phyloP scores from a whole-genome alignment of 2,797 vertebrate species.

The Sebastes flavidus region DNA sequence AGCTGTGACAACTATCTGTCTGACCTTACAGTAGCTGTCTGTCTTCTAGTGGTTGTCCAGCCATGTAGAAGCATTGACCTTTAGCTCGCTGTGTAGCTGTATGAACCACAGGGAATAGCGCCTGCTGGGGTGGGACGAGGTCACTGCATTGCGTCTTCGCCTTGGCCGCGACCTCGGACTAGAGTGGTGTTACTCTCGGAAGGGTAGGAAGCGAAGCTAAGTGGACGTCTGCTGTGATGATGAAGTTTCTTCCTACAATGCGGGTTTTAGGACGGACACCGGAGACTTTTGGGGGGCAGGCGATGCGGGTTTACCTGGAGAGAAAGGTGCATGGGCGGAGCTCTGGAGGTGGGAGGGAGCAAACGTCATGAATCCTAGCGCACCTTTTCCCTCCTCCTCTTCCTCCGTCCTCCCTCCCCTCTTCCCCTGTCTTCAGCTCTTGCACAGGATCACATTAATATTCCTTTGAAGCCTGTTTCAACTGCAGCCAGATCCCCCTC shows the following conservation, averaged over 20 bases:
- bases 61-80: slow-evolving; percentile 52
- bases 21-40: slow-evolving; percentile 4
- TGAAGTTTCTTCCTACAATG: background rate
- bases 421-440: slow-evolving; percentile 63
- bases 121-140: slow-evolving; percentile 42
- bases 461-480: slow-evolving; percentile 82
- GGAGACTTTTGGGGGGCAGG: background rate
- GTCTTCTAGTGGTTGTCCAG: slow-evolving; percentile 28
- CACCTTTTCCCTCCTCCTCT: slow-evolving; percentile 21
- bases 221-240: background rate
- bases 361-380: slow-evolving; percentile 22
- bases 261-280: background rate
- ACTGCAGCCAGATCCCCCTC: slow-evolving; percentile 66
- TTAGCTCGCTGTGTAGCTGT: slow-evolving; percentile 18
- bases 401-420: slow-evolving; percentile 13
- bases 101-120: slow-evolving; percentile 14
- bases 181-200: background rate
- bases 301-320: slow-evolving; percentile 45
- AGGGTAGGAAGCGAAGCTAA: background rate
- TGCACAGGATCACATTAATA: slow-evolving; percentile 79
- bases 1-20: background rate
- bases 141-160: slow-evolving; percentile 24
- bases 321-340: slow-evolving; percentile 50
- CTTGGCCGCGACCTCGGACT: background rate
- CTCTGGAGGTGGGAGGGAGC: slow-evolving; percentile 12